A percentile compares a stretch with the other conserved stretches of the same genome.
Conservation (phyloP, 2,888 invertebrate species). For the Chrysodeixis includens region DNA sequence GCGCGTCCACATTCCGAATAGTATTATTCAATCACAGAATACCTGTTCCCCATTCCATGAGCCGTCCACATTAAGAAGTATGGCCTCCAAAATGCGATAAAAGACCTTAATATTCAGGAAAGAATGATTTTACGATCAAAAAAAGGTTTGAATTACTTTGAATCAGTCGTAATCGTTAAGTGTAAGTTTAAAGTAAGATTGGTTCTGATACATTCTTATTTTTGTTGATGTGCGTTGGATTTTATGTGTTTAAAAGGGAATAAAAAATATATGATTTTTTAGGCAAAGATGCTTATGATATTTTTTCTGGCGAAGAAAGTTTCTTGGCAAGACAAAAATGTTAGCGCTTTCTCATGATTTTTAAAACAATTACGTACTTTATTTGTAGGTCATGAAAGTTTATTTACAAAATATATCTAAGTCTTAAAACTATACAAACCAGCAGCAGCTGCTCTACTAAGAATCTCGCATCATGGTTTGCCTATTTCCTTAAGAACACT, state of each 20-base stretch:
- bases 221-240: neutral
- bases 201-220: neutral
- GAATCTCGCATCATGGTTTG: no score
- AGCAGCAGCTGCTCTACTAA: no score
- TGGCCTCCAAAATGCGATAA: neutral
- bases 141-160: conserved; percentile 1
- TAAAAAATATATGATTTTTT: no score
- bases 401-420: no score
- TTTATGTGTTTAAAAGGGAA: neutral
- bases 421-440: no score
- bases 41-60: neutral
- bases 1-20: neutral
- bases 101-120: conserved; percentile 1
- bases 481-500: neutral
- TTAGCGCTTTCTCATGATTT: no score
- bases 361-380: no score
- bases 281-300: no score
- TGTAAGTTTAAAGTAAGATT: conserved; percentile 6
- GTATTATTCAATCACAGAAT: conserved; percentile 8
- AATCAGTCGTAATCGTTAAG: conserved; percentile 3
- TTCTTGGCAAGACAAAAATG: no score
- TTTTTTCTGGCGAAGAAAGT: no score
- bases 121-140: conserved; percentile 6
- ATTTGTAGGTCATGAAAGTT: no score
- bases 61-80: conserved; percentile 2